Percentiles rank a stretch among this genome's conserved stretches.
These are phyloP conservation scores for Galagoides demidoff DNA, from an alignment of 2,797 vertebrate genomes.

Conservation along the genomic window DNA sequence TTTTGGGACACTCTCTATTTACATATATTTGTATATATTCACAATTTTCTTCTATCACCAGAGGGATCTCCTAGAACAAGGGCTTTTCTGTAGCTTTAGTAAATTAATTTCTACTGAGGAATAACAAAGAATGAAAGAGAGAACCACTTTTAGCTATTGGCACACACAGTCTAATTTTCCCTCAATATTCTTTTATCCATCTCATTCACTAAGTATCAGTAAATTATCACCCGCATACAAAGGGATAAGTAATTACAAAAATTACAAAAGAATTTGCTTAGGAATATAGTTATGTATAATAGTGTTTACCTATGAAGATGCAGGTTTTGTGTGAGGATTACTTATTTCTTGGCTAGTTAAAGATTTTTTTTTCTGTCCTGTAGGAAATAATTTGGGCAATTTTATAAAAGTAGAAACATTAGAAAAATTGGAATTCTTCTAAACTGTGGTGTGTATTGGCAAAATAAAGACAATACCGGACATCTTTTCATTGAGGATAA, in stretches of 20 bases:
- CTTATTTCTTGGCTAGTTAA: not conserved
- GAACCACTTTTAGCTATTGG: constrained; percentile 53
- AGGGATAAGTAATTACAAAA: constrained; percentile 21
- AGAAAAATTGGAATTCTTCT: too few relatives aligned
- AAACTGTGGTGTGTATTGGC: too few relatives aligned
- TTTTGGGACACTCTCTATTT: not conserved
- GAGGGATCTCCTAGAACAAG: not conserved
- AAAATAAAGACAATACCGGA: too few relatives aligned
- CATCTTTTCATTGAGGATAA: too few relatives aligned
- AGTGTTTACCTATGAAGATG: constrained; percentile 5
- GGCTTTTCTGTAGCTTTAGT: not conserved
- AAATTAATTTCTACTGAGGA: constrained; percentile 8
- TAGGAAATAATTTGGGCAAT: not conserved
- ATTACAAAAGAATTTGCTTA: constrained; percentile 44
- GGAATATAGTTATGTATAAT: constrained; percentile 9
- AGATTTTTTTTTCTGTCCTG: not conserved
- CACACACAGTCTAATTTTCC: constrained; percentile 34
- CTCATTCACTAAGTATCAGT: constrained; percentile 59
- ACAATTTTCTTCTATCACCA: not conserved
- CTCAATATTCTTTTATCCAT: constrained; percentile 60
- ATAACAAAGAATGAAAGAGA: constrained; percentile 40
- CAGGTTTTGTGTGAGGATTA: not conserved
- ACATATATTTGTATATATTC: not conserved
- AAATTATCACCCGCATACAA: constrained; percentile 56
- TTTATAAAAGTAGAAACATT: too few relatives aligned